Evolutionary conservation across 2,113 vertebrate genomes (phyloP).

Genomic region (Sphaerodactylus townsendi): DNA sequence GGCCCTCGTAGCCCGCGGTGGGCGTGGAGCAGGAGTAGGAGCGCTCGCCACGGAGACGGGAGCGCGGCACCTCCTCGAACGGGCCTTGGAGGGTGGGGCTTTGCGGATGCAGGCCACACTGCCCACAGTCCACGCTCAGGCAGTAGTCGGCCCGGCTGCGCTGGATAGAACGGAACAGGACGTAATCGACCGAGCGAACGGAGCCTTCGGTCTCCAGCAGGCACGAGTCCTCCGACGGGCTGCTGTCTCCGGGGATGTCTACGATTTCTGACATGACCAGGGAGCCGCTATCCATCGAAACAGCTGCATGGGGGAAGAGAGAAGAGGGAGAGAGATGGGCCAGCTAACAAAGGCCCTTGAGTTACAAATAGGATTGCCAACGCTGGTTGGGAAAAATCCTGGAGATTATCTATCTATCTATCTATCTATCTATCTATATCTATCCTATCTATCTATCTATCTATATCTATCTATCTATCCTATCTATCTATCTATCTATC

Average conservation of each 20-base stretch:
- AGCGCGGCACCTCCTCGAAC: conserved; percentile 75
- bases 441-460: too few species aligned
- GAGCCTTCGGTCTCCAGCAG: conserved; percentile 88
- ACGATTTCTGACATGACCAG: conserved; percentile 92
- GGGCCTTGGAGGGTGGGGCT: conserved; percentile 76
- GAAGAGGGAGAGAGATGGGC: too few species aligned
- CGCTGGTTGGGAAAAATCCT: too few species aligned
- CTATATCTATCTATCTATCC: too few species aligned
- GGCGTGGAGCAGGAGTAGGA: conserved; percentile 94
- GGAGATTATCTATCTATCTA: too few species aligned
- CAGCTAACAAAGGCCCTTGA: too few species aligned
- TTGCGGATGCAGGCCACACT: conserved; percentile 63
- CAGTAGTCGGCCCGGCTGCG: conserved; percentile 82
- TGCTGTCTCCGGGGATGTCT: conserved; percentile 92
- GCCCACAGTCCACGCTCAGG: conserved; percentile 80
- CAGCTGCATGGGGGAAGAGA: conserved; percentile 35
- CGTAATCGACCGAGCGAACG: conserved; percentile 80
- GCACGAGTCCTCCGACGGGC: conserved; percentile 94
- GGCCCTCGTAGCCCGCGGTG: conserved; percentile 65
- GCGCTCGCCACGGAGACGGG: conserved; percentile 83
- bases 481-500: too few species aligned
- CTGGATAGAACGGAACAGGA: conserved; percentile 83
- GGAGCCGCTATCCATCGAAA: conserved; percentile 94
- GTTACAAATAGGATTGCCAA: too few species aligned
- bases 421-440: too few species aligned